These are phyloP conservation scores for Anguilla marmorata DNA, from an alignment of 2,797 vertebrate genomes.

Conservation along the genomic window DNA sequence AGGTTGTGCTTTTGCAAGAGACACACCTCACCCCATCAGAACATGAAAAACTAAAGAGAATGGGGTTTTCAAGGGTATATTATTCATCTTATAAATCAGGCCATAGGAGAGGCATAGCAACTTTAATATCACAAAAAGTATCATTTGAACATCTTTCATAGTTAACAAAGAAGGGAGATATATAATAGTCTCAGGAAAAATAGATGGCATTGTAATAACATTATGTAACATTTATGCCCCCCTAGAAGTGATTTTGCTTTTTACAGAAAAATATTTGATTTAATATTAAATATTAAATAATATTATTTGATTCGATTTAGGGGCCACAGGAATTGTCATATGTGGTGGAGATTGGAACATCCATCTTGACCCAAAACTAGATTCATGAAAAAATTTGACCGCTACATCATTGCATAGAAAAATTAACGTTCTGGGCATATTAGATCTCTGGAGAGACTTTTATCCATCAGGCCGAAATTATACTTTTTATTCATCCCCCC, in stretches of 20 bases:
- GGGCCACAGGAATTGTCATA: not conserved
- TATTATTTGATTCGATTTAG: not conserved
- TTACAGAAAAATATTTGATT: slow-evolving; percentile 36
- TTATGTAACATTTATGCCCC: slow-evolving; percentile 27
- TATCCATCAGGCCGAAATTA: not conserved
- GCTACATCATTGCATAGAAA: not conserved
- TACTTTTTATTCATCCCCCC: slow-evolving; percentile 9
- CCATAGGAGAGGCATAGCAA: slow-evolving; percentile 28
- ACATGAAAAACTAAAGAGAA: slow-evolving; percentile 40
- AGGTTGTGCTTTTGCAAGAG: slow-evolving; percentile 40
- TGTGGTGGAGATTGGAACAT: slow-evolving; percentile 28
- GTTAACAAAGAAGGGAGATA: slow-evolving; percentile 39
- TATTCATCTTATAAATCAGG: slow-evolving; percentile 17
- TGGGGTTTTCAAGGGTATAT: slow-evolving; percentile 33
- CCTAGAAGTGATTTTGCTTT: slow-evolving; percentile 34
- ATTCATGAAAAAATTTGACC: slow-evolving; percentile 32
- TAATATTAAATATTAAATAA: slow-evolving; percentile 14
- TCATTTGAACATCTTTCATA: not conserved
- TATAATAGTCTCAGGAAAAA: slow-evolving; percentile 21
- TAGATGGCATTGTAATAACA: slow-evolving; percentile 15
- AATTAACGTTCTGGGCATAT: slow-evolving; percentile 24
- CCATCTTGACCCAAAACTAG: not conserved
- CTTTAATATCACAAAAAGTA: slow-evolving; percentile 8
- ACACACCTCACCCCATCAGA: slow-evolving; percentile 23
- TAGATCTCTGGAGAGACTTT: slow-evolving; percentile 32